Percentiles rank a stretch among this genome's conserved stretches.
These are phyloP conservation scores for Potorous gilbertii DNA, from an alignment of 2,797 vertebrate species.

Conservation along the genomic window DNA sequence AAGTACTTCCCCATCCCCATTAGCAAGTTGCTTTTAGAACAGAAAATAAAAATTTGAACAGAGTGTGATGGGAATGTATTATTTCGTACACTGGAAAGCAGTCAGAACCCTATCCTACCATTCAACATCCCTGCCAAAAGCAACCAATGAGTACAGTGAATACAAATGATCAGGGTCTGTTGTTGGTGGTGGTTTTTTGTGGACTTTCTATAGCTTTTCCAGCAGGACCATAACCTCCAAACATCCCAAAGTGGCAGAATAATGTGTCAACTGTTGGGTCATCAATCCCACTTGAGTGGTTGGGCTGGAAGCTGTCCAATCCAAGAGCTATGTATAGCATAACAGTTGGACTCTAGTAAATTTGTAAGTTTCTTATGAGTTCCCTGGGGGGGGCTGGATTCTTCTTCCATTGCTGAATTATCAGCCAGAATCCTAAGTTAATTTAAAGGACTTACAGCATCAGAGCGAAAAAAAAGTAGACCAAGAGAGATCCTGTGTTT, in stretches of 20 bases:
- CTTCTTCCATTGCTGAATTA: neutral
- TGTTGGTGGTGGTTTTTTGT: neutral
- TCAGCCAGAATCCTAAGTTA: neutral
- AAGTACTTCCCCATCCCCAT: neutral
- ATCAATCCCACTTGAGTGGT: neutral
- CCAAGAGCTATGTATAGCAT: neutral
- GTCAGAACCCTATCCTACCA: neutral
- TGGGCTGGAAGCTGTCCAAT: neutral
- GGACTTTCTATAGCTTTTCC: neutral
- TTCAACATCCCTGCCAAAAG: constrained; percentile 21
- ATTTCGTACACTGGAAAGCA: neutral
- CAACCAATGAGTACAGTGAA: neutral
- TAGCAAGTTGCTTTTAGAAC: neutral
- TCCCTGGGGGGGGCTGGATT: neutral
- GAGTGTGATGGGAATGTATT: neutral
- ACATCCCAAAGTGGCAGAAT: neutral
- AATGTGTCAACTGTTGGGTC: neutral
- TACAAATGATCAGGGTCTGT: neutral
- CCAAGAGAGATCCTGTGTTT: neutral
- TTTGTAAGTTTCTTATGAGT: neutral
- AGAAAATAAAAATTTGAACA: neutral
- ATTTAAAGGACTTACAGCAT: neutral
- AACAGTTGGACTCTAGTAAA: neutral
- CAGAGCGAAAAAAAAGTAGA: neutral
- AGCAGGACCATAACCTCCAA: neutral